These are phyloP conservation scores for Dipus sagitta DNA, from an alignment of 2,797 vertebrate species.

Conservation along the genomic window DNA sequence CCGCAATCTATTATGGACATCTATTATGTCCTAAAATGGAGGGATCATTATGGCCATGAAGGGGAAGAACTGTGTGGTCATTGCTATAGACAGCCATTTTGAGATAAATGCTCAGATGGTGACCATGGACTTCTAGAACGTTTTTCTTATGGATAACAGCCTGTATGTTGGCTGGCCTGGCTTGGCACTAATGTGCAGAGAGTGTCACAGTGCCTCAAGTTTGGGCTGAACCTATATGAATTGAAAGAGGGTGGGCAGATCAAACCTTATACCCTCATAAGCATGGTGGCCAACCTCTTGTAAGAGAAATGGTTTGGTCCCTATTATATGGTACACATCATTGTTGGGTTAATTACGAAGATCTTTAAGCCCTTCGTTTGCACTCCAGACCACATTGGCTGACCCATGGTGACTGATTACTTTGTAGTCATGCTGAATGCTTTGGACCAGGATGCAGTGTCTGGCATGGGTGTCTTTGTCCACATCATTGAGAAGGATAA, in stretches of 20 bases:
- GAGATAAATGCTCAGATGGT: slow-evolving; percentile 96
- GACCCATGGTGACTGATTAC: slow-evolving; percentile 96
- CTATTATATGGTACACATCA: slow-evolving; percentile 96
- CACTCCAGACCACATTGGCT: slow-evolving; percentile 96
- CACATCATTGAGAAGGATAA: slow-evolving; percentile 93
- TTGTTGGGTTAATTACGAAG: slow-evolving; percentile 91
- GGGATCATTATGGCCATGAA: slow-evolving; percentile 97
- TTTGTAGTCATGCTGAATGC: slow-evolving; percentile 98
- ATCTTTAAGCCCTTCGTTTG: slow-evolving; percentile 95
- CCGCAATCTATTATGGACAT: neutral
- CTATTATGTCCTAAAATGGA: slow-evolving; percentile 95
- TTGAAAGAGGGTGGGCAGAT: slow-evolving; percentile 97
- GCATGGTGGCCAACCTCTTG: slow-evolving; percentile 96
- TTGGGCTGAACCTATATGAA: slow-evolving; percentile 96
- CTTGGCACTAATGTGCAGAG: neutral
- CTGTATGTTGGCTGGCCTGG: neutral
- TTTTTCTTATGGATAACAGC: slow-evolving; percentile 94
- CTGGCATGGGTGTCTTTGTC: neutral
- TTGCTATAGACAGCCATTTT: slow-evolving; percentile 94
- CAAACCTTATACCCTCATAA: slow-evolving; percentile 97
- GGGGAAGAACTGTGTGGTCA: slow-evolving; percentile 95
- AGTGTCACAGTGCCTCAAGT: slow-evolving; percentile 93
- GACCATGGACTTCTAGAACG: slow-evolving; percentile 96
- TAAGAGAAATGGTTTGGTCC: slow-evolving; percentile 96
- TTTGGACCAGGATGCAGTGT: slow-evolving; percentile 82